Conservation (phyloP, 1,140 invertebrate species). For the Lepidurus packardi region DNA sequence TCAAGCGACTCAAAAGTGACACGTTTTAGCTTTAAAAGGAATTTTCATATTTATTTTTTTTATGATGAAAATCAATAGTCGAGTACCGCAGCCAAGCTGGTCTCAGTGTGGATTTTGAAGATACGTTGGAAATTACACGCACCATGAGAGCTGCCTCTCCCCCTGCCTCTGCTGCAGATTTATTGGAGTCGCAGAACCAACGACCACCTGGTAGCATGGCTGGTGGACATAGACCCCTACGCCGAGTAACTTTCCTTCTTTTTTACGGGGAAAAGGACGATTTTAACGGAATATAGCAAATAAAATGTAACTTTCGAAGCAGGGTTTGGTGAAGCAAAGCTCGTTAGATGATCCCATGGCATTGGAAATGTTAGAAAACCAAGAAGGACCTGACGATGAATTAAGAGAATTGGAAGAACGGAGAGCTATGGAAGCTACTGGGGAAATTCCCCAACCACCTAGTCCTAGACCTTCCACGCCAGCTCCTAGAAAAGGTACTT, state of each 20-base stretch:
- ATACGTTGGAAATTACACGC: slow-evolving; percentile 86
- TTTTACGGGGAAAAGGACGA: not conserved
- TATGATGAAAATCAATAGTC: slow-evolving; percentile 40
- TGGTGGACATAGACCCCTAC: slow-evolving; percentile 51
- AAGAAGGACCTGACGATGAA: slow-evolving; percentile 44
- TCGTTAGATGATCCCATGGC: slow-evolving; percentile 79
- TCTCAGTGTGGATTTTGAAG: slow-evolving; percentile 72
- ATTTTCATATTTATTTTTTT: not conserved
- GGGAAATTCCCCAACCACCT: slow-evolving; percentile 45
- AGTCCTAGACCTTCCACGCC: slow-evolving; percentile 52
- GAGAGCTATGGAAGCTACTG: slow-evolving; percentile 44
- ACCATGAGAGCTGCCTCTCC: slow-evolving; percentile 92
- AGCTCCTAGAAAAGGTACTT: slow-evolving; percentile 40
- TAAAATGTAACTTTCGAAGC: slow-evolving; percentile 35
- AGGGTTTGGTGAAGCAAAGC: slow-evolving; percentile 86
- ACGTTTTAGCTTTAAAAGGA: not conserved
- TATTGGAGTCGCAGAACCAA: slow-evolving; percentile 81
- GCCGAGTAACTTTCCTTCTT: slow-evolving; percentile 49
- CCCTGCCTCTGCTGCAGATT: slow-evolving; percentile 83
- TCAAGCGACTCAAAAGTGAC: slow-evolving; percentile 64
- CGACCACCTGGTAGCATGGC: slow-evolving; percentile 53
- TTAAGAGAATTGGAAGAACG: slow-evolving; percentile 48
- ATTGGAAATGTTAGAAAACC: slow-evolving; percentile 54
- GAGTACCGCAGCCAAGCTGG: slow-evolving; percentile 63
- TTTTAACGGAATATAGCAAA: no score